Percentiles rank a stretch among this genome's conserved stretches.
phyloP scores from a whole-genome alignment of 2,113 vertebrate species.

The Columbina picui region DNA sequence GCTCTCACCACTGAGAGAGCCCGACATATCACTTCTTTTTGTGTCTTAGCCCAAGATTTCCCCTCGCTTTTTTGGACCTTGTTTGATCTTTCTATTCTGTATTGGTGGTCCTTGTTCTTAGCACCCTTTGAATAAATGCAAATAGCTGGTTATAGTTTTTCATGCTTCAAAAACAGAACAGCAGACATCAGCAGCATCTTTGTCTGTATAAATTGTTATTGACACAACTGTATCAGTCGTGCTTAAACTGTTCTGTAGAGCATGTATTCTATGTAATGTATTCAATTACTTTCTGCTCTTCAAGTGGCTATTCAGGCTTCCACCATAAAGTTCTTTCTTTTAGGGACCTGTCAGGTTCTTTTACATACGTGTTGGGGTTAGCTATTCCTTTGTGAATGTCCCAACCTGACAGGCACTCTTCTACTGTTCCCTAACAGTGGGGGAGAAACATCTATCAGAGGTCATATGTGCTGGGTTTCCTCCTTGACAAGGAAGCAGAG shows the following conservation, averaged over 20 bases:
- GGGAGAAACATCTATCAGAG: background rate
- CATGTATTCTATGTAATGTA: background rate
- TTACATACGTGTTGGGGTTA: background rate
- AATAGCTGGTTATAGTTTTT: background rate
- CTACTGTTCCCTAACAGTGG: background rate
- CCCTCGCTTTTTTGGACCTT: background rate
- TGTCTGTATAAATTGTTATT: background rate
- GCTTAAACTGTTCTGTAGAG: background rate
- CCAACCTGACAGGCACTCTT: background rate
- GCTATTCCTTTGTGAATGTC: background rate
- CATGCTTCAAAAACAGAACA: background rate
- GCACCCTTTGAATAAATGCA: background rate
- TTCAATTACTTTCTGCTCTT: background rate
- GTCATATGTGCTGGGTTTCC: background rate
- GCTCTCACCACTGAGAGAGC: background rate
- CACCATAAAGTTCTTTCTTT: background rate
- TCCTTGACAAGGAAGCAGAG: background rate
- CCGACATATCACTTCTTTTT: background rate
- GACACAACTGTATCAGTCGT: background rate
- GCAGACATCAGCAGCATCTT: background rate
- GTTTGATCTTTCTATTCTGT: background rate
- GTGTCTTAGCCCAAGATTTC: background rate
- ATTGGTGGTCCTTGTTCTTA: background rate
- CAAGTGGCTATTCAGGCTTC: background rate
- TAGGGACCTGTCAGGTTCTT: background rate